These are phyloP conservation scores for Lophotis ruficrista DNA, from an alignment of 2,113 vertebrate species.

Conservation along the genomic window DNA sequence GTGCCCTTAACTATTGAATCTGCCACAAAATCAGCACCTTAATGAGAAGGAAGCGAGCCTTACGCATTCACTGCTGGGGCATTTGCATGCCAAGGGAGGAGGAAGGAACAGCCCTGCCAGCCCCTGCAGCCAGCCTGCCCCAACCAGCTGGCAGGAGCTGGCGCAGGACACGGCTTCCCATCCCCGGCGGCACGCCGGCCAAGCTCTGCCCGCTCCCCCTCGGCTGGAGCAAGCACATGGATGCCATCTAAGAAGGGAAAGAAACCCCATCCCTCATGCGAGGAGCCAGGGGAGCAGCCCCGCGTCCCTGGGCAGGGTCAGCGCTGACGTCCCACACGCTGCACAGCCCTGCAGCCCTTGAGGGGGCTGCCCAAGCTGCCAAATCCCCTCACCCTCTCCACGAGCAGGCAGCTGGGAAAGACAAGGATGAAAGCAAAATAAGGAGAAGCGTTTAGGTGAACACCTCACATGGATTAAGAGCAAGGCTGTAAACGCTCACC, in stretches of 20 bases:
- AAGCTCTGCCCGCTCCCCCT: not conserved
- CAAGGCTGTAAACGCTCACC: not conserved
- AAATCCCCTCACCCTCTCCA: not conserved
- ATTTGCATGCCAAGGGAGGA: not conserved
- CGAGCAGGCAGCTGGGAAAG: not conserved
- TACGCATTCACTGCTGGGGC: not conserved
- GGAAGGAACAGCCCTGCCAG: not conserved
- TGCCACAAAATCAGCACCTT: not conserved
- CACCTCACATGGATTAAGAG: not conserved
- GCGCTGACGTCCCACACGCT: fast-evolving
- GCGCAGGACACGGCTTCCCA: not conserved
- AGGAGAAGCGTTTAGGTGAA: not conserved
- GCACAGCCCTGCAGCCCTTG: not conserved
- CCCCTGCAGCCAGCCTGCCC: not conserved
- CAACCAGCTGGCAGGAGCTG: not conserved
- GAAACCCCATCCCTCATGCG: fast-evolving
- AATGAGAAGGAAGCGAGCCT: not conserved
- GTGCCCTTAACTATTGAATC: not conserved
- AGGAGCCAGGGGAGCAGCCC: not conserved
- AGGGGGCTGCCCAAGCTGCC: not conserved
- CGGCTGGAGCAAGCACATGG: not conserved
- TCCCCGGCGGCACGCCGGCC: not conserved
- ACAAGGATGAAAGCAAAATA: not conserved
- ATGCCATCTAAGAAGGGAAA: not conserved
- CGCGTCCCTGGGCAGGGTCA: not conserved